Conservation (phyloP, 2,797 vertebrate genomes). For the Chiloscyllium punctatum region DNA sequence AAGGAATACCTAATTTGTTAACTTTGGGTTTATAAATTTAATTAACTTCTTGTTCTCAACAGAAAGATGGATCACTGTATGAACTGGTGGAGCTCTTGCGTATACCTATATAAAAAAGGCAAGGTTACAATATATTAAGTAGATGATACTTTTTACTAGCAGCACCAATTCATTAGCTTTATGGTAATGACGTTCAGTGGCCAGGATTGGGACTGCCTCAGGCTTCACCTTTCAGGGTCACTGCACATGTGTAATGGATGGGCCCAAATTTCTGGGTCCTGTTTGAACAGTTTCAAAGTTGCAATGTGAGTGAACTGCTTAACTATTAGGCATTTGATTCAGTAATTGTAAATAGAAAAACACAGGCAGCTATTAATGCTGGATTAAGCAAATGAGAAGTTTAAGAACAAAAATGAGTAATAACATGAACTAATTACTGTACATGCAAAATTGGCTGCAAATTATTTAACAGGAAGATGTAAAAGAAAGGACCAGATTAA, state of each 20-base stretch:
- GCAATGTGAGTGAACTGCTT: background rate
- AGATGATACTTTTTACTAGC: background rate
- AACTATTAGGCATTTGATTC: background rate
- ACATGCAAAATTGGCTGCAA: background rate
- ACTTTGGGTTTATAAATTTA: background rate
- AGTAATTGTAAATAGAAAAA: background rate
- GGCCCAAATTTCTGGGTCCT: background rate
- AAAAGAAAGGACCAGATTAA: background rate
- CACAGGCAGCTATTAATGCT: background rate
- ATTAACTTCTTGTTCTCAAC: background rate
- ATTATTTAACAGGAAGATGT: background rate
- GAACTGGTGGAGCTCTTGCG: background rate
- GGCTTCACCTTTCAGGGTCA: background rate
- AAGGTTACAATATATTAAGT: background rate
- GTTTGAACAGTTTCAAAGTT: background rate
- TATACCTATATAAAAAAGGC: background rate
- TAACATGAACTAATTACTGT: background rate
- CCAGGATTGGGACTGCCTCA: background rate
- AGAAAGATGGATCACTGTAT: background rate
- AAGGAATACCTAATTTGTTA: background rate
- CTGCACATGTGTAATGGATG: background rate
- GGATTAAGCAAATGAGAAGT: background rate
- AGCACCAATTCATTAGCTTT: background rate
- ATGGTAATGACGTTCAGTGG: background rate
- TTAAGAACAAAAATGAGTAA: constrained; percentile 5